Percentiles rank a stretch among this genome's conserved stretches.
Evolutionary conservation across 2,113 vertebrate species (phyloP).

Genomic region (Brevimyrus niger): DNA sequence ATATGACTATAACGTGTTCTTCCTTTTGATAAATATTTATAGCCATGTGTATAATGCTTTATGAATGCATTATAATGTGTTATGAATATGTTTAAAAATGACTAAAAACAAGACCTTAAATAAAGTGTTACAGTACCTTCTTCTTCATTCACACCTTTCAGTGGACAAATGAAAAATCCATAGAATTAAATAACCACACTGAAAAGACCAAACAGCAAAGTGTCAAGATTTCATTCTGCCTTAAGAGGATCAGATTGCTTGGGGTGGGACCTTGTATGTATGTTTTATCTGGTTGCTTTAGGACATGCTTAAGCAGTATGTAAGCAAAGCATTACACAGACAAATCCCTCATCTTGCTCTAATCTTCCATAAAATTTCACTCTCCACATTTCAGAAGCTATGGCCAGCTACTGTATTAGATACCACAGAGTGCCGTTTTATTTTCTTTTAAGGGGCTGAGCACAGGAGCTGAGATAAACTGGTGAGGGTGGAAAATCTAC

Average conservation of each 20-base stretch:
- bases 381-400: neutral
- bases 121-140: neutral
- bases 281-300: neutral
- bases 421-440: neutral
- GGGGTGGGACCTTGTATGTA: neutral
- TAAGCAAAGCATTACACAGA: constrained; percentile 14
- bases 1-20: too few species aligned
- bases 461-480: neutral
- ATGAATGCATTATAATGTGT: too few species aligned
- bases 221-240: constrained; percentile 9
- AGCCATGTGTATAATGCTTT: too few species aligned
- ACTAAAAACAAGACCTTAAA: too few species aligned
- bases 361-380: neutral
- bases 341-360: neutral
- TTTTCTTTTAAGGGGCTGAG: neutral
- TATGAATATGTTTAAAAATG: too few species aligned
- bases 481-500: neutral
- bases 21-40: too few species aligned
- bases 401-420: constrained; percentile 2
- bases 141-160: neutral
- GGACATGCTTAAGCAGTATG: constrained; percentile 5
- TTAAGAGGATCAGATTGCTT: neutral
- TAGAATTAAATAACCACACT: neutral
- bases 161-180: neutral
- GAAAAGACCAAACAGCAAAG: neutral